These are phyloP conservation scores for Meloidogyne floridensis DNA, from an alignment of 1,140 invertebrate genomes.

Conservation along the genomic window DNA sequence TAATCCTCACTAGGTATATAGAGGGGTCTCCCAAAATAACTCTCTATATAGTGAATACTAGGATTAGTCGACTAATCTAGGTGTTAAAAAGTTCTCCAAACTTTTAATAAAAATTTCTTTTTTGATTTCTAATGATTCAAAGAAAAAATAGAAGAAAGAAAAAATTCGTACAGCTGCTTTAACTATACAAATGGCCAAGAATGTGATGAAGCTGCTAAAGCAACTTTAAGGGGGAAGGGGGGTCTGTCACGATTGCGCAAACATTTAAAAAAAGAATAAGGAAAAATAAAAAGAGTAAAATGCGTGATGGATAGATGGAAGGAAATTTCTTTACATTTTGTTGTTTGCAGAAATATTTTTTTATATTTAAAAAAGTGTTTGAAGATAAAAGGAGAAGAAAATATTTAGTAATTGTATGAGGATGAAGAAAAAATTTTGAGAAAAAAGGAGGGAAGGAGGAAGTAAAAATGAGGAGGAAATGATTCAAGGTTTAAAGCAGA, in stretches of 20 bases:
- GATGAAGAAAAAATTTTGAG: no score
- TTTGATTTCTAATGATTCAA: no score
- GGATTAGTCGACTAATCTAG: no score
- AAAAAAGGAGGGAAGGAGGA: no score
- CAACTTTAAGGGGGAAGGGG: neutral
- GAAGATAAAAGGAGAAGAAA: neutral
- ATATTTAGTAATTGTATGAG: no score
- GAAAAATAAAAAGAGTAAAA: neutral
- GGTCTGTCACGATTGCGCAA: constrained; percentile 1
- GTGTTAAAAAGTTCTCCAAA: no score
- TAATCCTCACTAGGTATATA: no score
- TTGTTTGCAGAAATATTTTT: constrained; percentile 2
- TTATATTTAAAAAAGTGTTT: neutral
- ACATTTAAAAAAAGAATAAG: neutral
- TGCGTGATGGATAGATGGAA: neutral
- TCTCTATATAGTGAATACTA: no score
- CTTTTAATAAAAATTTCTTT: no score
- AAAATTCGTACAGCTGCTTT: constrained; percentile 7
- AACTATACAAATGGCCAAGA: neutral
- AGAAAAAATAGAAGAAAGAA: neutral
- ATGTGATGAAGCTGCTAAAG: neutral
- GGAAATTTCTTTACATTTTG: neutral
- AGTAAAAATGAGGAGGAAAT: no score
- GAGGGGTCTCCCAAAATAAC: no score
- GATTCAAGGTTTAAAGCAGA: no score